Percentiles rank a stretch among this genome's conserved stretches.
Evolutionary conservation across 2,888 invertebrate genomes (phyloP).

Genomic region (Ornithoptera priamus): DNA sequence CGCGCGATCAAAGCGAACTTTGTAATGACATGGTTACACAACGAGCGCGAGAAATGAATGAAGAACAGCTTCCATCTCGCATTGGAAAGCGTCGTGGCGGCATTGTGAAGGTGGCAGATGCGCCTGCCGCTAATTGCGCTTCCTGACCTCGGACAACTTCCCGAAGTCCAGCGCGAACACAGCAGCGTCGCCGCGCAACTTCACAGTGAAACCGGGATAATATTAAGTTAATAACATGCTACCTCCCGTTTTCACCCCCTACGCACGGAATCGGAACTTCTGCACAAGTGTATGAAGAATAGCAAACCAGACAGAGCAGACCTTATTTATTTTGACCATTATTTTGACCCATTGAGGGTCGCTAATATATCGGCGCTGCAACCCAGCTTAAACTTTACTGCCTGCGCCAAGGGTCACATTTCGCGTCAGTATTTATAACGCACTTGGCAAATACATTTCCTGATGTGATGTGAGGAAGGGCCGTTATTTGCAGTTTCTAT

Average conservation of each 20-base stretch:
- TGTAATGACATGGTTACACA: slow-evolving; percentile 1
- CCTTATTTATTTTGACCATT: slow-evolving; percentile 4
- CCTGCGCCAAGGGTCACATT: not conserved
- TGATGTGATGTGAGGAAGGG: not conserved
- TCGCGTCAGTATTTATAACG: not conserved
- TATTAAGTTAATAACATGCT: too few relatives aligned
- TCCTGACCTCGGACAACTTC: not conserved
- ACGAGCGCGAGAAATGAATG: slow-evolving; percentile 9
- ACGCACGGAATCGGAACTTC: slow-evolving; percentile 13
- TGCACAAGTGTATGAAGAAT: not conserved
- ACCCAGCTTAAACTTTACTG: not conserved
- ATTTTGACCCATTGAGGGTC: slow-evolving; percentile 2
- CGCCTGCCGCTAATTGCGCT: not conserved
- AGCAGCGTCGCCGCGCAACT: too few relatives aligned
- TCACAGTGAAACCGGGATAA: too few relatives aligned
- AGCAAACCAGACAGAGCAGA: too few relatives aligned
- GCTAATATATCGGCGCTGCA: not conserved
- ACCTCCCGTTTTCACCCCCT: not conserved
- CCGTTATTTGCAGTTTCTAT: not conserved
- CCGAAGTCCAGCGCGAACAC: too few relatives aligned
- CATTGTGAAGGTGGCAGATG: slow-evolving; percentile 31
- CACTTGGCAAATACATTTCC: slow-evolving; percentile 2
- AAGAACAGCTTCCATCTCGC: slow-evolving; percentile 39
- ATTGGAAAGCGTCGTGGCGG: slow-evolving; percentile 59
- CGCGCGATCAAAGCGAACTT: slow-evolving; percentile 6